A percentile compares a stretch with the other conserved stretches of the same genome.
Evolutionary conservation across 2,888 invertebrate genomes (phyloP).

Genomic region (Drosophila hawaiiensis): DNA sequence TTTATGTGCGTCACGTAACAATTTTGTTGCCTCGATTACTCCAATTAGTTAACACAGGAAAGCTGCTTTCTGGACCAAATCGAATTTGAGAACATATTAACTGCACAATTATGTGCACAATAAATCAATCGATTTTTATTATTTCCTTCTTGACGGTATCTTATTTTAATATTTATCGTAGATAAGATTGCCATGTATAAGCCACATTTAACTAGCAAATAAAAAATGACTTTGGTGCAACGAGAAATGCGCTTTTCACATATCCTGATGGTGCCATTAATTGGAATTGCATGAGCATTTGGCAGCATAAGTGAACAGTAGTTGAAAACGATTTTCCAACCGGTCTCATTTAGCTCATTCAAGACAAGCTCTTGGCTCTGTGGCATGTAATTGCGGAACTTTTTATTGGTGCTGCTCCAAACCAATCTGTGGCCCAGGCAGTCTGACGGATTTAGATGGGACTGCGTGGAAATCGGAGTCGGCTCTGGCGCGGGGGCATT

Average conservation of each 20-base stretch:
- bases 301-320: not conserved
- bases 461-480: constrained; percentile 50
- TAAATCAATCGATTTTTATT: not conserved
- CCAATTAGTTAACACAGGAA: constrained; percentile 43
- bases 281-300: not conserved
- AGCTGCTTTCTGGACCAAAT: constrained; percentile 16
- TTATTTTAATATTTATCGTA: not conserved
- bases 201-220: not conserved
- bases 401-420: constrained; percentile 59
- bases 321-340: constrained; percentile 5
- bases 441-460: constrained; percentile 20
- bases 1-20: constrained; percentile 56
- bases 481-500: constrained; percentile 6
- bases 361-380: constrained; percentile 23
- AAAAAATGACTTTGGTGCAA: not conserved
- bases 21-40: constrained; percentile 53
- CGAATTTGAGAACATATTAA: constrained; percentile 2
- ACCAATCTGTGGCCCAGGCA: constrained; percentile 35
- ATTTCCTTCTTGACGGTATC: rapidly evolving
- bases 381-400: constrained; percentile 53
- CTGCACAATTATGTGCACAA: not conserved
- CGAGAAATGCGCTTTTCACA: not conserved
- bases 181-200: not conserved
- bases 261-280: not conserved
- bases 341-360: not conserved